These are phyloP conservation scores for Cacoxenus indagator DNA, from an alignment of 2,888 invertebrate species.

Conservation along the genomic window DNA sequence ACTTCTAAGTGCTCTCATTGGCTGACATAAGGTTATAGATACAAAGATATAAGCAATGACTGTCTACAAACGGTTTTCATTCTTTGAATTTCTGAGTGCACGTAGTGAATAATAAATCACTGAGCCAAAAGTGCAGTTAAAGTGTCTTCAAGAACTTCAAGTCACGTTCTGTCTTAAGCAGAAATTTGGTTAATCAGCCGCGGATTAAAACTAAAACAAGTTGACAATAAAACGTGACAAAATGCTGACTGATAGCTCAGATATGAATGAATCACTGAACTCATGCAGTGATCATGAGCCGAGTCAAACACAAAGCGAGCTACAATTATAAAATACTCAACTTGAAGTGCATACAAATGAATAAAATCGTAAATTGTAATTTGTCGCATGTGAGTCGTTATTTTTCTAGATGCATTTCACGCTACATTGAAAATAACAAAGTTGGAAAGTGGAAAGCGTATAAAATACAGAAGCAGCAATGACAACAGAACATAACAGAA, in stretches of 20 bases:
- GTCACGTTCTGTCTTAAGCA: neutral
- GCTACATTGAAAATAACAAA: neutral
- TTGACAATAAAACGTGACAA: constrained; percentile 52
- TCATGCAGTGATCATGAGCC: constrained; percentile 25
- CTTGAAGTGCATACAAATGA: constrained; percentile 55
- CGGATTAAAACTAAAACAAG: constrained; percentile 9
- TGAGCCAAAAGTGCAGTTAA: too few relatives aligned
- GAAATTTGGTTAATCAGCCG: constrained; percentile 23
- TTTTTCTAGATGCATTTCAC: constrained; percentile 38
- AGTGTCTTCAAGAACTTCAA: too few relatives aligned
- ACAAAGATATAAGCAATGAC: too few relatives aligned
- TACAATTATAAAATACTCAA: constrained; percentile 41
- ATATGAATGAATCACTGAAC: constrained; percentile 29
- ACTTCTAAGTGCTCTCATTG: too few relatives aligned
- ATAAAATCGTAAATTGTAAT: too few relatives aligned
- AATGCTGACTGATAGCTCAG: constrained; percentile 39
- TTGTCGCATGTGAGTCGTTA: constrained; percentile 54
- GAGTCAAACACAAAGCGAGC: constrained; percentile 29
- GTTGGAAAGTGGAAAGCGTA: constrained; percentile 27
- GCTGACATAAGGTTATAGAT: too few relatives aligned
- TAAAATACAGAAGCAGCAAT: neutral
- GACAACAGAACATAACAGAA: neutral
- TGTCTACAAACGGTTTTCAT: too few relatives aligned
- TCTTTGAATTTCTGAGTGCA: too few relatives aligned
- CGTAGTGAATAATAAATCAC: too few relatives aligned